A percentile compares a stretch with the other conserved stretches of the same genome.
Conservation (phyloP, 1,140 invertebrate species). For the Drosophila prosaltans region DNA sequence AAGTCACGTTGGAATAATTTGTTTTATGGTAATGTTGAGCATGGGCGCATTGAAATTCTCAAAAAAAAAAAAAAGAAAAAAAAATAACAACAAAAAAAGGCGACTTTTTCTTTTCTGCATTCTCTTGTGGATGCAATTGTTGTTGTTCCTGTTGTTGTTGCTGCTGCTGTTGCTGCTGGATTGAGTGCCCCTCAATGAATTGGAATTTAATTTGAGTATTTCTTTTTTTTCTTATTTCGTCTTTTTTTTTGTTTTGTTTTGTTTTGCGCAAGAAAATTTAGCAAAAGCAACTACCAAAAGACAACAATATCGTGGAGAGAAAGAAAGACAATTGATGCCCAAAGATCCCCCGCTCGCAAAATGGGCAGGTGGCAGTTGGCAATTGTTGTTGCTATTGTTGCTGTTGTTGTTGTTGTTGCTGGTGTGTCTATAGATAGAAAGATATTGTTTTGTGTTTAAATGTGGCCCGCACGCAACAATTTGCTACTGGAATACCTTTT, state of each 20-base stretch:
- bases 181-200: constrained; percentile 79
- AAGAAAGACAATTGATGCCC: constrained; percentile 72
- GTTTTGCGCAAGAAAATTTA: constrained; percentile 65
- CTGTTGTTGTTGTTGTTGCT: constrained; percentile 23
- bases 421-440: constrained; percentile 42
- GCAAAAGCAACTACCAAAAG: constrained; percentile 56
- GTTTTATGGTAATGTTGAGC: constrained; percentile 82
- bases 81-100: neutral
- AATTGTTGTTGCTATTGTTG: constrained; percentile 1
- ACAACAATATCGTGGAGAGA: constrained; percentile 70
- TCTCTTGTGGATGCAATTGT: constrained; percentile 54
- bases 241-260: constrained; percentile 17
- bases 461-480: constrained; percentile 80
- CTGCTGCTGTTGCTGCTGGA: constrained; percentile 18
- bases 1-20: constrained; percentile 83
- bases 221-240: neutral
- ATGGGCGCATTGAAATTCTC: constrained; percentile 75
- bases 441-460: constrained; percentile 64
- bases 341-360: constrained; percentile 61
- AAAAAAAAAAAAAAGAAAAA: constrained; percentile 7
- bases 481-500: constrained; percentile 77
- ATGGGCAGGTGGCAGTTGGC: constrained; percentile 61
- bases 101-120: constrained; percentile 23
- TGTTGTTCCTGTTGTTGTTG: constrained; percentile 58
- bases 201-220: constrained; percentile 83